Conservation (phyloP, 2,797 vertebrate species). For the Nothura maculosa region DNA sequence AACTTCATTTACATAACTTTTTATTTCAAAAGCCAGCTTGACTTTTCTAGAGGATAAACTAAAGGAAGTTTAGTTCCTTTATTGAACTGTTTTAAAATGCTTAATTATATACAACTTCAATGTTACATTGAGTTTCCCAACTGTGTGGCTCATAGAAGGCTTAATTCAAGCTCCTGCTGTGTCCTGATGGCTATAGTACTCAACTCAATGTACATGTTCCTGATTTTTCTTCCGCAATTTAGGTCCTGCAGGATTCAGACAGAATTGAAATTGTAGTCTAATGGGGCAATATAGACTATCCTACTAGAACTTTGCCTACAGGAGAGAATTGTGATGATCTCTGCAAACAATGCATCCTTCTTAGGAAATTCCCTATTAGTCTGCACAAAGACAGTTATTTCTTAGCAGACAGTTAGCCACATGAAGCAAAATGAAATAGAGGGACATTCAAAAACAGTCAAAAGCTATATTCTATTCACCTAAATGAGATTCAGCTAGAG, state of each 20-base stretch:
- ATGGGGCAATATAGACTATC: background rate
- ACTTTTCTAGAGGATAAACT: no score
- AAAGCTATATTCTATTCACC: background rate
- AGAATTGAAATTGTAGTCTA: background rate
- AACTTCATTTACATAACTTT: background rate
- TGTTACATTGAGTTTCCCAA: background rate
- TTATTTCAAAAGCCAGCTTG: background rate
- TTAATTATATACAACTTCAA: background rate
- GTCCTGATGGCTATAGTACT: background rate
- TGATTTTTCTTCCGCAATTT: background rate
- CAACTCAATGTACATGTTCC: background rate
- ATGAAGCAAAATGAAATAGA: background rate
- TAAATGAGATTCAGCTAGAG: background rate
- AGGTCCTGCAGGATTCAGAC: background rate
- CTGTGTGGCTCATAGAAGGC: background rate
- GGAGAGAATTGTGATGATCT: background rate
- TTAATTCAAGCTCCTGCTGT: background rate
- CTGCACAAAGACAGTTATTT: background rate
- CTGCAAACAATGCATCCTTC: background rate
- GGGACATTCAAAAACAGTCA: background rate
- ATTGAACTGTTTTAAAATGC: background rate
- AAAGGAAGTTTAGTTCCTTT: no score
- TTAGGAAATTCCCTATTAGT: background rate
- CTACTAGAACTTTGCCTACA: background rate
- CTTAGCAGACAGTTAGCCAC: fast-evolving